Base-by-base conservation (phyloP, 1,140 invertebrate genomes). In the Cephus cinctus region DNA sequence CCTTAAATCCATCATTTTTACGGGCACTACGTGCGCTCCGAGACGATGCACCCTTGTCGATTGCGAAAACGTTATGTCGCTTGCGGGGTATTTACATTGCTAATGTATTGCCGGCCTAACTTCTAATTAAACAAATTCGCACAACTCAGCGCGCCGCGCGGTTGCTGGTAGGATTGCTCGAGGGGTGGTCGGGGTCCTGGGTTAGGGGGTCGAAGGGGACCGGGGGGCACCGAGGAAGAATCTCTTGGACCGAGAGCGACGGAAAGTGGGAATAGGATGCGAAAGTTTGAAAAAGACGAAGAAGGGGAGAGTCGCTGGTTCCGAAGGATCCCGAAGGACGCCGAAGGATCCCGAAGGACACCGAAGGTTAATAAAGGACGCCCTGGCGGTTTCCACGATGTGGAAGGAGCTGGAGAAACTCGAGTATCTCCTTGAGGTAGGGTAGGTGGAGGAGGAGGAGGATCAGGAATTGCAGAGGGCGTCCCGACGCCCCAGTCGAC, bases 71-170 rank as follows among this genome's bases (percentile, higher is more conserved):
- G n/a, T n/a, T n/a, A n/a, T n/a, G n/a, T 23, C 31, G 45, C 11
- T 6, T 20, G 9, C 18, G 47, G 57, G 47, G 49, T 66, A 75
- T 76, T 76, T 73, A 71, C 70, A 73, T 73, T 75, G 72, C 73
- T 76, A 75, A 75, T 76, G 71, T 68, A 70, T 69, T 65, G 67
- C 54, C 62, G 59, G 63, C 63, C 71, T 76, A 75, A 74, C 70
- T 75, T 74, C 69, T 73, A 75, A 75, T 76, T 73, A 74, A 74
- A 76, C 69, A 73, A 75, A 76, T 76, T 74, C 73, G 67, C 68
- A 67, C 72, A 73, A 71, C 61, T 69, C 60, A 64, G 61, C 62
- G 61, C 61, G 56, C 40, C 58, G 59, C 57, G 56, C 50, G 54
- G 52, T 64, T 55, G 50, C 58, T 50, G n/a, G 45, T 47, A 50